Evolutionary conservation across 2,888 invertebrate genomes (phyloP), one percentile per base, ranked within the genome.

Genomic region (Caenorhabditis parvicauda): DNA sequence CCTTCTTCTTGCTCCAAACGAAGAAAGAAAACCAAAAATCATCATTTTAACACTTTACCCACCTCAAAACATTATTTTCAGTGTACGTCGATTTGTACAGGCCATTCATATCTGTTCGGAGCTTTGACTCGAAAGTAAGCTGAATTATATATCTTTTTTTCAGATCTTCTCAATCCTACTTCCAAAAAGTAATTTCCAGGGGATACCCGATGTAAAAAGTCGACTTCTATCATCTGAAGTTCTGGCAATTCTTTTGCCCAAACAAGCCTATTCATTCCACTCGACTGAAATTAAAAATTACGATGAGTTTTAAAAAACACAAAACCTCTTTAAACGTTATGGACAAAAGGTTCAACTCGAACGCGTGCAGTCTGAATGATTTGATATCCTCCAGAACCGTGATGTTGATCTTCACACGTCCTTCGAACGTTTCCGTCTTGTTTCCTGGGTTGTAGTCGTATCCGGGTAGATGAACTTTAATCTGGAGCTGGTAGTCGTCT

Each of bases 381-480:
- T 50, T 58, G 1, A 75, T 60, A 1, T 54, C 32, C 21, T 73
- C 55, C 6, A 56, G 49, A 7, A 72, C 69, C 25, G 55, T 50
- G 44, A 77, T 51, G 38, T 68, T 65, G 29, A 78, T 72, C n/a
- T n/a, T n/a, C n/a, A n/a, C 67, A 41, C 67, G 61, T 46, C 64
- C 79, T 39, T 78, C 75, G 41, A 76, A 76, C 4, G 76, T 79
- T 21, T n/a, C n/a, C n/a, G n/a, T n/a, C n/a, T n/a, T n/a, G 5
- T 39, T 49, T 14, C 58, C 62, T 9, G 64, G 43, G 39, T 55
- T 54, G 17, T 62, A 64, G 2, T 61, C 75, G 49, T 73, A 78
- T 5, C 79, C 79, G 6, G 79, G 79, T n/a, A 79, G 56, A 56
- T 76, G 74, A 5, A 74, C 64, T 51, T 78, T 77, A 50, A 77